A percentile compares a stretch with the other conserved stretches of the same genome.
Evolutionary conservation across 1,140 invertebrate genomes (phyloP).

Genomic region (Linepithema humile): DNA sequence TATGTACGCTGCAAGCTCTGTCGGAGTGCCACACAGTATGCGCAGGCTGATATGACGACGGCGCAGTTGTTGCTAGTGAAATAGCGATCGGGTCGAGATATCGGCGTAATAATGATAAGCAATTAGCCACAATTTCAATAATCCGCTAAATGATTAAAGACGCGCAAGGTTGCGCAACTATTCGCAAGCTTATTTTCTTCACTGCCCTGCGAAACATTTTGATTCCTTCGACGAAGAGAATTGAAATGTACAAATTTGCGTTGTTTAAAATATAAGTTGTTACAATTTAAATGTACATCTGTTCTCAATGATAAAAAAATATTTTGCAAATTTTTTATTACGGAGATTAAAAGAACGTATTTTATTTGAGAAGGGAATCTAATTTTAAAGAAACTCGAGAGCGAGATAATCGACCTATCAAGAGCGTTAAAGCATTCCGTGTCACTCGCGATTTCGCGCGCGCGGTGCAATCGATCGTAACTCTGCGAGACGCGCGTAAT

Average conservation of each 20-base stretch:
- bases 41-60: not conserved
- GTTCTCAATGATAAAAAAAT: too few species aligned
- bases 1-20: not conserved
- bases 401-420: not conserved
- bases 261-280: too few species aligned
- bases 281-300: too few species aligned
- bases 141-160: not conserved
- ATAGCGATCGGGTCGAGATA: not conserved
- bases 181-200: too few species aligned
- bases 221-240: too few species aligned
- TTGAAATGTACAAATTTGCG: too few species aligned
- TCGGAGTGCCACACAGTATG: not conserved
- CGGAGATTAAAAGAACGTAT: not conserved
- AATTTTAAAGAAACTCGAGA: not conserved
- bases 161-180: too few species aligned
- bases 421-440: not conserved
- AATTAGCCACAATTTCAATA: not conserved
- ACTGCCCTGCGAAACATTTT: too few species aligned
- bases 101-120: conserved; percentile 21
- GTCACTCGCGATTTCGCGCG: not conserved
- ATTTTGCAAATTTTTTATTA: too few species aligned
- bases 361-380: not conserved
- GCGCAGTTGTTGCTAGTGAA: conserved; percentile 7
- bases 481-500: not conserved
- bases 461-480: not conserved